phyloP scores from a whole-genome alignment of 2,888 invertebrate species.

The Calameuta pallipes region DNA sequence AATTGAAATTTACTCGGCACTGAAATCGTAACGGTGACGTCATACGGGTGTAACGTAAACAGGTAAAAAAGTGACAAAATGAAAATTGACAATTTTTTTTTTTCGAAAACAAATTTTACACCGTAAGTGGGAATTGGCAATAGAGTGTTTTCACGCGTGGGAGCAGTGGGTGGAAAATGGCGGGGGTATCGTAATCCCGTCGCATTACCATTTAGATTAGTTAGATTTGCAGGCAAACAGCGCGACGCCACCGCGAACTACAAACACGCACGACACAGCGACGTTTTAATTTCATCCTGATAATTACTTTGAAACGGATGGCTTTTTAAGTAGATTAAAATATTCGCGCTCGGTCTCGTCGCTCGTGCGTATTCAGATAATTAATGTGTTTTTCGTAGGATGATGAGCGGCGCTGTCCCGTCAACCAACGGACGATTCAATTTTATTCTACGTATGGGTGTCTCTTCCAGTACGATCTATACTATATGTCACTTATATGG shows the following conservation, averaged over 20 bases:
- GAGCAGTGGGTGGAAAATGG: conserved; percentile 4
- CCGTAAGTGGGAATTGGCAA: neutral
- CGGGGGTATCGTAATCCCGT: conserved; percentile 49
- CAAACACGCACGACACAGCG: conserved; percentile 42
- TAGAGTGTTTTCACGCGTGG: conserved; percentile 6
- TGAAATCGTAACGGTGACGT: too few species aligned
- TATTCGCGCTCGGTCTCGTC: conserved; percentile 45
- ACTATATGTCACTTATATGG: too few species aligned
- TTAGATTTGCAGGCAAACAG: conserved; percentile 58
- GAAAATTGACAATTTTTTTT: neutral
- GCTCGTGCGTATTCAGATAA: conserved; percentile 50
- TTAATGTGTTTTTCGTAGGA: conserved; percentile 54
- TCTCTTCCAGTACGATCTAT: too few species aligned
- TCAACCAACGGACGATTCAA: conserved; percentile 30
- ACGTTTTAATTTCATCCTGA: conserved; percentile 64
- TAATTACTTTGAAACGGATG: conserved; percentile 63
- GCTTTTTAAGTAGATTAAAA: conserved; percentile 66
- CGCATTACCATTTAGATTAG: conserved; percentile 60
- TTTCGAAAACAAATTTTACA: neutral
- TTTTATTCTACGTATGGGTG: conserved; percentile 19
- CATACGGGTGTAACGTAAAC: neutral
- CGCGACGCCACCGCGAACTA: conserved; percentile 52
- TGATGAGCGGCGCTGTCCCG: conserved; percentile 8
- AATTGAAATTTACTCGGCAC: too few species aligned
- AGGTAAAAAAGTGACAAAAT: neutral